Base-by-base conservation (phyloP, 2,797 vertebrate species). In the Phrynocephalus guinanensis region DNA sequence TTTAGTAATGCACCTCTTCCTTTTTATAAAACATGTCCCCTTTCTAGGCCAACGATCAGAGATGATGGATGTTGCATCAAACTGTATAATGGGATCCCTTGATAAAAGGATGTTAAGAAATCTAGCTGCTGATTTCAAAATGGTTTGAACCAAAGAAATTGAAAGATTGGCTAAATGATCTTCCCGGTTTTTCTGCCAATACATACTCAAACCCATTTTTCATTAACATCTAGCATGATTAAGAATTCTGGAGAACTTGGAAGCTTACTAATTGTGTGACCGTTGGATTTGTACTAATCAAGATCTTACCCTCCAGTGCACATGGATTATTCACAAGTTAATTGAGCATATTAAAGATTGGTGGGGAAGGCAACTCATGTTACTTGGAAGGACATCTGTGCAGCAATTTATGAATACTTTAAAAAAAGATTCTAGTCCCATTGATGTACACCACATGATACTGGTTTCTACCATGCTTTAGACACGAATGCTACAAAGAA, bases 61-160 rank as follows among this genome's bases (percentile, higher is more conserved):
- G 50, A 5, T n/a, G 76, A 28, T 50, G 26, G 26, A 44, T 48
- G 20, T 77, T 77, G 22, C 26, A 38, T 78, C 26, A 13, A 38
- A 52, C 28, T 63, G 13, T 63, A 71, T 30, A 28, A n/a, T n/a
- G n/a, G 22, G 26, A 13, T 52, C 50, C 52, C 16, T 30, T n/a
- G 30, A n/a, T 78, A 50, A 94, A 94, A 44, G 79, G 48, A 91
- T 44, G 91, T 66, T 83, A 81, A 94, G 87, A 93, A 95, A 95
- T 91, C 56, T 56, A 82, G 88, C 91, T 78, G 56, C 15, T 56
- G 28, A 89, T 90, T 92, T 94, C 87, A 86, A 2, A 4, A 86
- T 24, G 95, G 88, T 90, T 30, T 88, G 85, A 81, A 66, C 13
- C 15, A 70, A 13, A 56, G 78, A 18, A 79, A 26, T 50, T 77